Conservation (phyloP, 2,888 invertebrate genomes). For the Drosophila prolongata region DNA sequence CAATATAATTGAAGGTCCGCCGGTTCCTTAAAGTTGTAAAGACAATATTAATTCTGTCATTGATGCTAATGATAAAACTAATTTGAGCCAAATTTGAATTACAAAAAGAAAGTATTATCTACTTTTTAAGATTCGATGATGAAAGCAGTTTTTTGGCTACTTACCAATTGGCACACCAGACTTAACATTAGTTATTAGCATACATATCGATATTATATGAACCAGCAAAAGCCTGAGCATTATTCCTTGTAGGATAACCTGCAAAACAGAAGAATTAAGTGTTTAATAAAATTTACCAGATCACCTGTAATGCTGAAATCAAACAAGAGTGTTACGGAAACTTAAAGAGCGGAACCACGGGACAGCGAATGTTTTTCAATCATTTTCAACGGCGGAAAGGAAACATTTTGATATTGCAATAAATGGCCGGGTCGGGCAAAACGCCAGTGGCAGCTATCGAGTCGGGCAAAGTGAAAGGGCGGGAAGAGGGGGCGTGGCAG, state of each 20-base stretch:
- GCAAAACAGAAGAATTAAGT: slow-evolving; percentile 15
- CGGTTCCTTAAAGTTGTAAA: slow-evolving; percentile 73
- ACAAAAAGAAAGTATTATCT: no score
- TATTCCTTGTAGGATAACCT: slow-evolving; percentile 73
- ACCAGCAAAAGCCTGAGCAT: slow-evolving; percentile 80
- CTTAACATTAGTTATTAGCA: slow-evolving; percentile 79
- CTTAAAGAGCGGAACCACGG: slow-evolving; percentile 6
- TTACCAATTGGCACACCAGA: slow-evolving; percentile 82
- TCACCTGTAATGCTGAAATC: slow-evolving; percentile 3
- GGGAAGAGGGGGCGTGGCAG: slow-evolving; percentile 3
- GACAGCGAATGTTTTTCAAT: slow-evolving; percentile 64
- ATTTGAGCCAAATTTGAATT: neutral
- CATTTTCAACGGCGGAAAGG: slow-evolving; percentile 55
- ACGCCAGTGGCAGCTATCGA: slow-evolving; percentile 28
- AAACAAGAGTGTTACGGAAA: neutral
- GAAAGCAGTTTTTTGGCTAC: slow-evolving; percentile 8
- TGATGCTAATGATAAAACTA: no score
- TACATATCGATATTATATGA: slow-evolving; percentile 76
- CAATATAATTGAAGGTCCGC: slow-evolving; percentile 85
- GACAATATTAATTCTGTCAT: no score
- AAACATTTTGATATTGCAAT: slow-evolving; percentile 55
- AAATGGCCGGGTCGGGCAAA: slow-evolving; percentile 29
- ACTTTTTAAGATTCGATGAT: no score
- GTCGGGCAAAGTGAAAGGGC: neutral
- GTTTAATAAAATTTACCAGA: neutral